phyloP scores from a whole-genome alignment of 2,797 vertebrate species.

The Oceanodroma leucorhoa region DNA sequence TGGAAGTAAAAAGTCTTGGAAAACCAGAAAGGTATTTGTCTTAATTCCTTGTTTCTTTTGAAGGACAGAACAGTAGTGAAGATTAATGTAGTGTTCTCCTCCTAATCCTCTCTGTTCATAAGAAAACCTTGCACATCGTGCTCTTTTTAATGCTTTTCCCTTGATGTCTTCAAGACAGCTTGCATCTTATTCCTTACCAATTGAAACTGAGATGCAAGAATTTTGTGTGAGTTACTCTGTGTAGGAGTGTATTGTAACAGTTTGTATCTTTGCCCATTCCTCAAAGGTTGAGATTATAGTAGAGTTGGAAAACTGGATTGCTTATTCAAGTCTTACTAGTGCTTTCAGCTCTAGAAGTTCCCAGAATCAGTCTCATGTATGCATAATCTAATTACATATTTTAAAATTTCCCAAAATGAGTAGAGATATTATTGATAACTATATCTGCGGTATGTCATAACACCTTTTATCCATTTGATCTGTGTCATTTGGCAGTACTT shows the following conservation, averaged over 20 bases:
- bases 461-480: neutral
- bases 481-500: neutral
- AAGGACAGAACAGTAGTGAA: neutral
- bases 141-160: neutral
- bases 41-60: neutral
- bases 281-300: neutral
- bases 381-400: neutral
- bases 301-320: neutral
- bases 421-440: neutral
- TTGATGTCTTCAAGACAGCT: neutral
- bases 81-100: neutral
- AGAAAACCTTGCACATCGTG: neutral
- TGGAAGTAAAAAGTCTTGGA: slow-evolving; percentile 92
- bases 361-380: neutral
- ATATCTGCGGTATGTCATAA: neutral
- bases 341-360: neutral
- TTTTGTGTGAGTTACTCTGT: neutral
- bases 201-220: neutral
- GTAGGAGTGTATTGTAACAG: neutral
- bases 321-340: neutral
- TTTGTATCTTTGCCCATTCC: neutral
- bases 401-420: neutral
- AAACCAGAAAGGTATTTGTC: slow-evolving; percentile 86
- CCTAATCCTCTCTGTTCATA: neutral
- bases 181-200: neutral